Percentiles rank a stretch among this genome's conserved stretches.
Conservation (phyloP, 1,140 invertebrate species). For the Drosophila ficusphila region DNA sequence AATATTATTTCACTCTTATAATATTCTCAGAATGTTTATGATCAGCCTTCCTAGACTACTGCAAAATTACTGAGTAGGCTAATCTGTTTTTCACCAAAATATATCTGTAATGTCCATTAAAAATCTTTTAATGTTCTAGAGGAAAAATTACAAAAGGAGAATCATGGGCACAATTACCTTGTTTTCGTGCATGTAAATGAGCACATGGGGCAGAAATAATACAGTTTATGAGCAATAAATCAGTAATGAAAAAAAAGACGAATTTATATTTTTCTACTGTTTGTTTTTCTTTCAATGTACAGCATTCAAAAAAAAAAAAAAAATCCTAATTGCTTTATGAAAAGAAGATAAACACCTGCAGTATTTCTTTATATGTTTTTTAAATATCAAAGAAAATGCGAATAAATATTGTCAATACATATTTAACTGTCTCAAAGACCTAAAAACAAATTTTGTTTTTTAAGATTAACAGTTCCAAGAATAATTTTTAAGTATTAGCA, state of each 20-base stretch:
- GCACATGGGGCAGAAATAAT: neutral
- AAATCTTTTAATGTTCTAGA: neutral
- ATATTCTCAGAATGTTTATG: neutral
- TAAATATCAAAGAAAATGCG: neutral
- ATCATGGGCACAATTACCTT: neutral
- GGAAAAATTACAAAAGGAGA: neutral
- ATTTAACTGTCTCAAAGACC: neutral
- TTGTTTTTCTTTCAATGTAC: neutral
- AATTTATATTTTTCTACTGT: neutral
- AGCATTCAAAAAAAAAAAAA: neutral
- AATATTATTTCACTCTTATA: too few relatives aligned
- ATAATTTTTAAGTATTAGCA: neutral
- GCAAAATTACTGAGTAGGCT: too few relatives aligned
- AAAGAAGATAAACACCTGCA: slow-evolving; percentile 1
- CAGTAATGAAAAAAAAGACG: neutral
- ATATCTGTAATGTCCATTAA: too few relatives aligned
- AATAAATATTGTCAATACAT: too few relatives aligned
- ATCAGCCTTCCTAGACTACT: neutral
- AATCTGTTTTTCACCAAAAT: too few relatives aligned
- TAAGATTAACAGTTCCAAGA: too few relatives aligned
- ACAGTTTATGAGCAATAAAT: slow-evolving; percentile 2
- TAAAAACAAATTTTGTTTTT: too few relatives aligned
- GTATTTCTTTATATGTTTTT: neutral
- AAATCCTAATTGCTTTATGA: neutral
- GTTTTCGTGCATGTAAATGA: neutral